Percentiles rank a stretch among this genome's conserved stretches.
These are phyloP conservation scores for Anisognathus igniventris DNA, from an alignment of 2,797 vertebrate species.

Conservation along the genomic window DNA sequence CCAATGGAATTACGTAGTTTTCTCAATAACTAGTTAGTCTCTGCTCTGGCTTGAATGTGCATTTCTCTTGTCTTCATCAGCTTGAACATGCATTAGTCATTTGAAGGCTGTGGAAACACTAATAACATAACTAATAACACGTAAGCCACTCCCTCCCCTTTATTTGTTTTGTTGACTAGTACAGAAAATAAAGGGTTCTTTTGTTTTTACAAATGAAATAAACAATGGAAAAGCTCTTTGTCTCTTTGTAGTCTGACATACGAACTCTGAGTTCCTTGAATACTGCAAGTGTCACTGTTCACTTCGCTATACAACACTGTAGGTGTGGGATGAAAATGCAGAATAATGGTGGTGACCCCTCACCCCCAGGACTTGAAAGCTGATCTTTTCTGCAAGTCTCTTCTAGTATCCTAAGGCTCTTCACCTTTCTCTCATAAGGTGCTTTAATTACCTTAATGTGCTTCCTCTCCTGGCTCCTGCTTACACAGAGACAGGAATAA, in stretches of 20 bases:
- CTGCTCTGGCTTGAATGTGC: neutral
- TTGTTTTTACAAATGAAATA: neutral
- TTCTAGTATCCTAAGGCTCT: neutral
- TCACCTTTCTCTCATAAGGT: neutral
- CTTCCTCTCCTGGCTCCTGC: neutral
- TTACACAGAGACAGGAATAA: neutral
- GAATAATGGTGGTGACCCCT: neutral
- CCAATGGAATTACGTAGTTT: accelerated
- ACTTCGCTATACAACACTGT: neutral
- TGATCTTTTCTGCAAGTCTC: accelerated
- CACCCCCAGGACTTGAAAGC: neutral
- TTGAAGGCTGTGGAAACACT: neutral
- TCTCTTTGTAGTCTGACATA: neutral
- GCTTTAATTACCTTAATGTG: neutral
- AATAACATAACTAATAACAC: neutral
- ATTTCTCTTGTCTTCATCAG: neutral
- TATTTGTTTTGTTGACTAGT: neutral
- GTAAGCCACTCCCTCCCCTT: neutral
- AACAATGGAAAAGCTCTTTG: neutral
- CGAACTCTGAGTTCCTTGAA: neutral
- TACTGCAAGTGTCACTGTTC: neutral
- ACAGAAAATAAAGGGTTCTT: neutral
- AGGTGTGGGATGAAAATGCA: neutral
- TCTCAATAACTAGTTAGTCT: neutral
- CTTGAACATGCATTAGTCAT: neutral